phyloP scores from a whole-genome alignment of 2,113 vertebrate genomes.

The Chaenogobius annularis region DNA sequence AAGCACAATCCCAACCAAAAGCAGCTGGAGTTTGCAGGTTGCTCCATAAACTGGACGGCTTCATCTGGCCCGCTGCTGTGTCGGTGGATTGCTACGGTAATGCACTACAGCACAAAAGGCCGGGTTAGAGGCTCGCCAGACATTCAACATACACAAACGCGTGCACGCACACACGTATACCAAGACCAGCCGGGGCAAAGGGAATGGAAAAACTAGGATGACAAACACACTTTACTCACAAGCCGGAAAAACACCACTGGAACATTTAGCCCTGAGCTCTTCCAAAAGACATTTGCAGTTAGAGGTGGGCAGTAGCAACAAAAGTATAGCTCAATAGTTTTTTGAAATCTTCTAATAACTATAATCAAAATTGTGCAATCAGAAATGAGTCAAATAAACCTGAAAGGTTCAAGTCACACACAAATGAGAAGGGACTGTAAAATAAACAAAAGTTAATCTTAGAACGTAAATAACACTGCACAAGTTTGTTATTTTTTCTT shows the following conservation, averaged over 20 bases:
- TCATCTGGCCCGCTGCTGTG: slow-evolving; percentile 74
- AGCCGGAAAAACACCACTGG: slow-evolving; percentile 50
- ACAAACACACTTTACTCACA: slow-evolving; percentile 57
- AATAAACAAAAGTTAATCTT: too few relatives aligned
- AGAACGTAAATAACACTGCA: too few relatives aligned
- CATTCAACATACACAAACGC: slow-evolving; percentile 30
- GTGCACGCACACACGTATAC: slow-evolving; percentile 20
- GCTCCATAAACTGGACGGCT: slow-evolving; percentile 80
- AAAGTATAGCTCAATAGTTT: background rate
- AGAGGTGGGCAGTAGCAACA: background rate
- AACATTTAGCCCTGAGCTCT: slow-evolving; percentile 53
- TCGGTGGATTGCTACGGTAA: slow-evolving; percentile 70
- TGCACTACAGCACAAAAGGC: slow-evolving; percentile 66
- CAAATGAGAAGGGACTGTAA: too few relatives aligned
- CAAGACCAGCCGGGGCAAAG: slow-evolving; percentile 26
- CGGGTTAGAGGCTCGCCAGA: slow-evolving; percentile 52
- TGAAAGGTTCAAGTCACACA: too few relatives aligned
- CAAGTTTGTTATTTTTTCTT: too few relatives aligned
- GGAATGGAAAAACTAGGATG: slow-evolving; percentile 58
- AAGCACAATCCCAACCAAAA: slow-evolving; percentile 79
- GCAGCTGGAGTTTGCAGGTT: slow-evolving; percentile 81
- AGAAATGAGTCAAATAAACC: too few relatives aligned
- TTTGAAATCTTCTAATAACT: too few relatives aligned
- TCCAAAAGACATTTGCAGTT: slow-evolving; percentile 6
- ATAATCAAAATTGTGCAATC: too few relatives aligned